phyloP scores from a whole-genome alignment of 2,888 invertebrate genomes.

The Apodemia duryi region DNA sequence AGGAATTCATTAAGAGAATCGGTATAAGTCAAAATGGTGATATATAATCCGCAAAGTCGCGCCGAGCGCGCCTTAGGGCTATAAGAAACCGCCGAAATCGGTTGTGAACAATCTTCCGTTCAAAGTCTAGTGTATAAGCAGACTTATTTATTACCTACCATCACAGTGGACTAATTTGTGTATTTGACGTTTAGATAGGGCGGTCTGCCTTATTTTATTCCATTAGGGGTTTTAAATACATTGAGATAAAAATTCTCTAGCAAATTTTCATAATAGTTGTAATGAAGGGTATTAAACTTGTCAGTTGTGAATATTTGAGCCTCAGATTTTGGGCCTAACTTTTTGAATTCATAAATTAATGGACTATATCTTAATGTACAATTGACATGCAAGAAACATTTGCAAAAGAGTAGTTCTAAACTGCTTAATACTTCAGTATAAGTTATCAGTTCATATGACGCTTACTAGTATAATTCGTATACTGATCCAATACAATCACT shows the following conservation, averaged over 20 bases:
- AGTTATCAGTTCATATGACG: conserved; percentile 50
- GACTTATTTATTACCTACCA: conserved; percentile 73
- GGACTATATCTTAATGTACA: conserved; percentile 20
- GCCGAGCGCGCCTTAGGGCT: conserved; percentile 75
- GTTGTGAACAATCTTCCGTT: conserved; percentile 74
- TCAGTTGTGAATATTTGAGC: background rate
- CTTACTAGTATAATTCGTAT: conserved; percentile 59
- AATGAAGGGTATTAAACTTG: background rate
- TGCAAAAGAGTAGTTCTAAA: conserved; percentile 11
- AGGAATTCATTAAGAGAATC: conserved; percentile 75
- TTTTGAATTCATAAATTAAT: conserved; percentile 10
- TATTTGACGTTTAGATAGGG: conserved; percentile 34
- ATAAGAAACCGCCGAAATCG: conserved; percentile 72
- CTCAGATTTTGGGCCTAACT: conserved; percentile 3
- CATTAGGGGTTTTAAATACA: conserved; percentile 28
- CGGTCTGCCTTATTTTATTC: conserved; percentile 44
- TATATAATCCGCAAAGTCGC: conserved; percentile 72
- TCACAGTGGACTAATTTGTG: conserved; percentile 61
- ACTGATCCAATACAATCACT: conserved; percentile 33
- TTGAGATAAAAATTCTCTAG: conserved; percentile 3
- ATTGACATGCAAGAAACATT: conserved; percentile 13
- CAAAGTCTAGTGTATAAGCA: conserved; percentile 72
- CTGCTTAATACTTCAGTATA: conserved; percentile 39
- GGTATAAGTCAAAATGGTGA: conserved; percentile 77
- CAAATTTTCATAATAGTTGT: conserved; percentile 3